Evolutionary conservation across 1,140 invertebrate genomes (phyloP).

Genomic region (Zaprionus nigranus): DNA sequence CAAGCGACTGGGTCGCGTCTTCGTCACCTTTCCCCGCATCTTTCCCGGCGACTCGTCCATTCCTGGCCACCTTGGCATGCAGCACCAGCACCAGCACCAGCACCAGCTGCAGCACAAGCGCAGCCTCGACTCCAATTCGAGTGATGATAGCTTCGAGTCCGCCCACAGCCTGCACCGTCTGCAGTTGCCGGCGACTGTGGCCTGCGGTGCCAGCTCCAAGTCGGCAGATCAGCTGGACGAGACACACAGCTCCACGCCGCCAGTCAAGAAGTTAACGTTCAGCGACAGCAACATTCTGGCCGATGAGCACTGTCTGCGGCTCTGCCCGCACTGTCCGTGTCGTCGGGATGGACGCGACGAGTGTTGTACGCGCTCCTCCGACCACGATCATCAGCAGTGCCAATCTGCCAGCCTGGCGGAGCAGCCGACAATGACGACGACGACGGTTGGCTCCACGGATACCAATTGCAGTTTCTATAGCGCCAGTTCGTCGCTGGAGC

Average conservation of each 20-base stretch:
- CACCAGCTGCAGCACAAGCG: conserved; percentile 26
- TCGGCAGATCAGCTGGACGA: conserved; percentile 79
- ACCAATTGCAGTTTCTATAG: conserved; percentile 81
- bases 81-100: conserved; percentile 7
- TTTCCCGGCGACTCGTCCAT: conserved; percentile 39
- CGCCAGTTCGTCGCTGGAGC: conserved; percentile 73
- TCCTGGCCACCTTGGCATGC: neutral
- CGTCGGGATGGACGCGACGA: conserved; percentile 47
- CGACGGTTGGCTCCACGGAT: conserved; percentile 62
- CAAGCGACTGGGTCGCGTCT: conserved; percentile 81
- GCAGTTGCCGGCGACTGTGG: conserved; percentile 43
- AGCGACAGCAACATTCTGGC: conserved; percentile 80
- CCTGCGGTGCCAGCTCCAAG: conserved; percentile 65
- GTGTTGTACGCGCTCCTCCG: conserved; percentile 54
- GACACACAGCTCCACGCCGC: conserved; percentile 7
- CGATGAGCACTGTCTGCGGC: conserved; percentile 64
- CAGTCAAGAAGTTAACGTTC: conserved; percentile 73
- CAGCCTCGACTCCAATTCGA: conserved; percentile 71
- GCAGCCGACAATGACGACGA: neutral
- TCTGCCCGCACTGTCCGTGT: conserved; percentile 71
- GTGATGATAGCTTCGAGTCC: conserved; percentile 81
- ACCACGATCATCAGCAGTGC: conserved; percentile 51
- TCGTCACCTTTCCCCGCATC: conserved; percentile 78
- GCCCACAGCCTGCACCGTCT: conserved; percentile 70
- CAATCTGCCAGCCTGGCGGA: neutral